Base-by-base conservation (phyloP, 2,113 vertebrate genomes). In the Cichladusa arquata region DNA sequence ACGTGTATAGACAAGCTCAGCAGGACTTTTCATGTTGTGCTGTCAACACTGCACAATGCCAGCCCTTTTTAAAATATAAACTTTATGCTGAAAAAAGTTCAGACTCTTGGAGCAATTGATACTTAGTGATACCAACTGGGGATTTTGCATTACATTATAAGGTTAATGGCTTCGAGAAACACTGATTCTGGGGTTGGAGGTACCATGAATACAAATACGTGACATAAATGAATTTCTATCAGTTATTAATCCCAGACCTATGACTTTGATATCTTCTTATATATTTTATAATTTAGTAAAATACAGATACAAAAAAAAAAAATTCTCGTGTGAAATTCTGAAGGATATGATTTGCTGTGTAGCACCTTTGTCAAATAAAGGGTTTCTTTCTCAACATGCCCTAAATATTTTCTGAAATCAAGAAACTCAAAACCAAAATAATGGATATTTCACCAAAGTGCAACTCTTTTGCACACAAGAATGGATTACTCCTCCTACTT, bases 1-100 rank as follows among this genome's bases (percentile, higher is more conserved):
- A 83, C 5, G 2, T 69, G 53, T 73, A 84, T 19, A 84, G 89
- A 95, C 85, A 94, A 94, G 74, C 76, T 93, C 95, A 93, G 88
- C 60, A 86, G 89, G 87, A 93, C 54, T 86, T 83, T 82, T 76
- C 71, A 42, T 80, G 87, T 86, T 89, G 22, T 47, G n/a, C 82
- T 94, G 86, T 95, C 94, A 95, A 50, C 69, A 79, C 22, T 51
- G 44, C 29, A 92, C 61, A 95, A 77, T 81, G 34, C 65, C 29
- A 81, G 22, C 5, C 36, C 31, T 38, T 90, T 73, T 17, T 24
- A 69, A 89, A 81, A 74, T 36, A 61, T 14, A 4, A 82, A 54
- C 5, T 56, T 86, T 24, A 50, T n/a, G 20, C 11, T 73, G 58
- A 57, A 88, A 88, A 90, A 81, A 1, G 45, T 65, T 80, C 54